These are phyloP conservation scores for Enteromius thamalakanensis DNA, from an alignment of 2,797 vertebrate species.

Conservation along the genomic window DNA sequence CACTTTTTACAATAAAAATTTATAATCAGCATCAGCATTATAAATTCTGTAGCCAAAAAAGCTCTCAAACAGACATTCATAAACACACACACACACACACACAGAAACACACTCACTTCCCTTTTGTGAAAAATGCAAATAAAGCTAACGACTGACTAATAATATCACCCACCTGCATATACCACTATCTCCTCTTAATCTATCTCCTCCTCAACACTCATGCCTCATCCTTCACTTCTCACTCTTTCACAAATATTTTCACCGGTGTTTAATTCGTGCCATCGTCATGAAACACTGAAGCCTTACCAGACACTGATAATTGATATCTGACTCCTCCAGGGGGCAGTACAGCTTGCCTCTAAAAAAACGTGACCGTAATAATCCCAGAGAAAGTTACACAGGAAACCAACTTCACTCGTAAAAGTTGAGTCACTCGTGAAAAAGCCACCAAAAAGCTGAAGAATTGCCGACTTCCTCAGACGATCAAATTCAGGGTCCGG, in stretches of 20 bases:
- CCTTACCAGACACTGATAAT: neutral
- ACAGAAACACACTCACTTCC: conserved; percentile 73
- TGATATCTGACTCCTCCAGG: conserved; percentile 11
- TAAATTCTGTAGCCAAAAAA: neutral
- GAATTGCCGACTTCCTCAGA: conserved; percentile 42
- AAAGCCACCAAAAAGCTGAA: conserved; percentile 41
- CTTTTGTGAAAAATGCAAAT: conserved; percentile 86
- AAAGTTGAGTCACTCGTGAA: conserved; percentile 12
- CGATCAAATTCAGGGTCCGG: conserved; percentile 6
- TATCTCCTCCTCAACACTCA: conserved; percentile 39
- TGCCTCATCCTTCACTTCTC: conserved; percentile 12
- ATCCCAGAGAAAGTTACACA: conserved; percentile 6
- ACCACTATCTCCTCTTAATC: conserved; percentile 57
- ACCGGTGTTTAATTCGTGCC: neutral
- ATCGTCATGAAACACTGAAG: neutral
- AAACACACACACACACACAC: conserved; percentile 43
- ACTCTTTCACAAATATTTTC: neutral
- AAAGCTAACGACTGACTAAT: conserved; percentile 83
- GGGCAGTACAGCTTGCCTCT: neutral
- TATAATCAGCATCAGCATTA: neutral
- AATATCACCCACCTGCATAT: conserved; percentile 84
- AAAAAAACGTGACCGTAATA: neutral
- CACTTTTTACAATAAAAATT: neutral
- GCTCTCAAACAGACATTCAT: conserved; percentile 29
- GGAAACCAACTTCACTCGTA: conserved; percentile 2